A percentile compares a stretch with the other conserved stretches of the same genome.
phyloP scores from a whole-genome alignment of 2,888 invertebrate genomes.

The Nowickia ferox region DNA sequence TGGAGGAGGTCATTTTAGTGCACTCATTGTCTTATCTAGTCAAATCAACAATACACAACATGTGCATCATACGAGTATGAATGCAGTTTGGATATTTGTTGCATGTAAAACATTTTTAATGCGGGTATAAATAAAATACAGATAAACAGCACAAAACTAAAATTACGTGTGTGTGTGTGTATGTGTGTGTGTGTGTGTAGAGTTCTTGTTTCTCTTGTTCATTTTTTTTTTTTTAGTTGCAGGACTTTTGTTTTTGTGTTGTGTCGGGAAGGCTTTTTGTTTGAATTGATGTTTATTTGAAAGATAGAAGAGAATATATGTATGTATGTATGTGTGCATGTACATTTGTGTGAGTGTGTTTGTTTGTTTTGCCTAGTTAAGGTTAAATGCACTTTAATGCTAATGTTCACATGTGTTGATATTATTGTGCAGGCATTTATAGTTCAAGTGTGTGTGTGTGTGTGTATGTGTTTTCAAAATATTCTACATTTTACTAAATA shows the following conservation, averaged over 20 bases:
- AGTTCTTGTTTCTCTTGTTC: not conserved
- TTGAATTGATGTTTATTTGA: conserved; percentile 22
- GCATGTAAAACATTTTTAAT: conserved; percentile 48
- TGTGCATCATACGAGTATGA: too few species aligned
- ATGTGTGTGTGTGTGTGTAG: too few species aligned
- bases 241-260: conserved; percentile 10
- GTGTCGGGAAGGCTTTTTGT: conserved; percentile 16
- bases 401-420: conserved; percentile 65
- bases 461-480: conserved; percentile 28
- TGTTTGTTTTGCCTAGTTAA: conserved; percentile 42
- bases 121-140: conserved; percentile 39
- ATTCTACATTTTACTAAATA: conserved; percentile 39
- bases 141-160: conserved; percentile 42
- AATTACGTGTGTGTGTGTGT: not conserved
- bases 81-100: conserved; percentile 42
- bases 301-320: not conserved
- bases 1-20: conserved; percentile 66
- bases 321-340: not conserved
- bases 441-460: not conserved
- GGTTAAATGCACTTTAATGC: conserved; percentile 66
- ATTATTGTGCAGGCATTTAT: not conserved
- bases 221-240: not conserved
- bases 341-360: not conserved
- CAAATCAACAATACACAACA: conserved; percentile 14
- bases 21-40: conserved; percentile 6